A percentile compares a stretch with the other conserved stretches of the same genome.
Evolutionary conservation across 1,140 invertebrate species (phyloP).

Genomic region (Bombus picipes): DNA sequence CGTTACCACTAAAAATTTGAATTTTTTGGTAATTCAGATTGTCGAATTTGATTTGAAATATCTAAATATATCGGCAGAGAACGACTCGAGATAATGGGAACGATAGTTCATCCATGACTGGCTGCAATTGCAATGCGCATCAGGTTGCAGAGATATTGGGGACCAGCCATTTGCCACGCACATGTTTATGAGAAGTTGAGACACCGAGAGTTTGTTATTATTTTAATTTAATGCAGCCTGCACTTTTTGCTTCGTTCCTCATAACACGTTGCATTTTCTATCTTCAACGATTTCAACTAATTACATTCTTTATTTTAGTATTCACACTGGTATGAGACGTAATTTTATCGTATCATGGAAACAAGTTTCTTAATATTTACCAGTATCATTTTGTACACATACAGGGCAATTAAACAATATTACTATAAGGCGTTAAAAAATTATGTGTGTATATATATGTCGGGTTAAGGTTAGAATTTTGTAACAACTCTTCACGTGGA

Average conservation of each 20-base stretch:
- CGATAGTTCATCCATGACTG: conserved; percentile 53
- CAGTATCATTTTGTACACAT: too few species aligned
- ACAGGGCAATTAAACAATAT: background rate
- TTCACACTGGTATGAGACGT: background rate
- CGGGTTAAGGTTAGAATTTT: too few species aligned
- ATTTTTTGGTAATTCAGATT: too few species aligned
- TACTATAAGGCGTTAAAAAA: background rate
- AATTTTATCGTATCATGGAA: background rate
- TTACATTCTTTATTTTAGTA: background rate
- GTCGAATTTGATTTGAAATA: background rate
- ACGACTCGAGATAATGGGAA: conserved; percentile 33
- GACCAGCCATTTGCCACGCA: conserved; percentile 63
- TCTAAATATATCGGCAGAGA: background rate
- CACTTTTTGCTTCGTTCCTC: conserved; percentile 28
- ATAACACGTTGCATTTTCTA: conserved; percentile 6
- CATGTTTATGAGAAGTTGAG: conserved; percentile 50
- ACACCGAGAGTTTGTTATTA: conserved; percentile 34
- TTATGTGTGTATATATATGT: too few species aligned
- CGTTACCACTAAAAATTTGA: background rate
- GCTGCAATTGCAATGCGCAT: conserved; percentile 40
- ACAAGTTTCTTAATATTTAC: background rate
- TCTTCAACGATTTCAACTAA: background rate
- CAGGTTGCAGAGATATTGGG: conserved; percentile 60
- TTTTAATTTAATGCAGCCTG: conserved; percentile 7
- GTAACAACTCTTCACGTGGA: too few species aligned